These are phyloP conservation scores for Mormyrus iriodes DNA, from an alignment of 2,113 vertebrate species.

Conservation along the genomic window DNA sequence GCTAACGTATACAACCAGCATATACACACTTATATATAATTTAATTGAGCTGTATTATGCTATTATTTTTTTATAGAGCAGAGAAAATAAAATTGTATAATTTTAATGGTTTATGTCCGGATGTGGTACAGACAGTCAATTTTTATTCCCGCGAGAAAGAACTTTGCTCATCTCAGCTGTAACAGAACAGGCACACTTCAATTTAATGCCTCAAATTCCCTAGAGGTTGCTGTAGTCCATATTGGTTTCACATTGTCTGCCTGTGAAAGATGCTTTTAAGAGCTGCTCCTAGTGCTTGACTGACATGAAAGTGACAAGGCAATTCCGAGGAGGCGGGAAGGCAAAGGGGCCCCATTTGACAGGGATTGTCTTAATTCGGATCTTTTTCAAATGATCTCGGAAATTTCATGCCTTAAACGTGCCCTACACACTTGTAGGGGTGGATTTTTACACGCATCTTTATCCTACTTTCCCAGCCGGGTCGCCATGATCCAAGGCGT, in stretches of 20 bases:
- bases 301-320: conserved; percentile 35
- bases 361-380: conserved; percentile 22
- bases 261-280: conserved; percentile 31
- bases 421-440: neutral
- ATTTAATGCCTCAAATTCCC: conserved; percentile 16
- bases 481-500: neutral
- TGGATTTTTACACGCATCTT: neutral
- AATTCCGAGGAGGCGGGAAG: conserved; percentile 21
- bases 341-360: neutral
- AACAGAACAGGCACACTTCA: conserved; percentile 7
- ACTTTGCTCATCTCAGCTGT: conserved; percentile 20
- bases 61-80: conserved; percentile 7
- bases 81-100: neutral
- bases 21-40: neutral
- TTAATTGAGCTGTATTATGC: neutral
- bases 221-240: conserved; percentile 11
- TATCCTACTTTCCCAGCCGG: neutral
- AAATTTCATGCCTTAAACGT: neutral
- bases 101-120: conserved; percentile 24
- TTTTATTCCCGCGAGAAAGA: conserved; percentile 24
- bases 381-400: neutral
- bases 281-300: conserved; percentile 31
- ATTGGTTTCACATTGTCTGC: conserved; percentile 34
- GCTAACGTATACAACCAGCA: neutral
- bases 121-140: conserved; percentile 19